These are phyloP conservation scores for Drosophila pectinifera DNA, from an alignment of 1,140 invertebrate genomes.

Conservation along the genomic window DNA sequence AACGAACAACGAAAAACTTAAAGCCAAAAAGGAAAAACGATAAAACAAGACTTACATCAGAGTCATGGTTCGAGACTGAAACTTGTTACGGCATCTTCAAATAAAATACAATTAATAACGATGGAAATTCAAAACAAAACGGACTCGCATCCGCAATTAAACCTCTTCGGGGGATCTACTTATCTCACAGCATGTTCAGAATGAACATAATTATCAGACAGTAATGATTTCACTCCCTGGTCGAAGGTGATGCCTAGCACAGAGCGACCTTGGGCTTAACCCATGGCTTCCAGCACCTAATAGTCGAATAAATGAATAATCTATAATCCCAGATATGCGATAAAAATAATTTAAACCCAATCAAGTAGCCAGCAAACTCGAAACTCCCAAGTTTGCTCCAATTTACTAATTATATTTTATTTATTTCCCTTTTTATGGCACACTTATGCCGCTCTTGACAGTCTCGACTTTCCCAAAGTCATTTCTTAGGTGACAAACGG, in stretches of 20 bases:
- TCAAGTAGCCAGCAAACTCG: too few species aligned
- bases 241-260: background rate
- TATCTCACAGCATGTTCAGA: conserved; percentile 22
- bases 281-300: background rate
- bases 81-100: conserved; percentile 27
- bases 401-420: background rate
- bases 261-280: conserved; percentile 31
- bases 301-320: too few species aligned
- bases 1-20: too few species aligned
- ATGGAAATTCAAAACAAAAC: conserved; percentile 30
- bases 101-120: conserved; percentile 10
- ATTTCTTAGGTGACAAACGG: background rate
- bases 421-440: too few species aligned
- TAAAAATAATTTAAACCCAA: too few species aligned
- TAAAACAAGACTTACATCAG: background rate
- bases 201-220: conserved; percentile 29
- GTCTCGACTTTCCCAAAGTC: conserved; percentile 11
- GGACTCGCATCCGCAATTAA: conserved; percentile 37
- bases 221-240: conserved; percentile 11
- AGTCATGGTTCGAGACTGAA: conserved; percentile 3
- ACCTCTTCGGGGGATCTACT: conserved; percentile 22
- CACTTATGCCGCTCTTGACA: background rate
- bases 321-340: too few species aligned
- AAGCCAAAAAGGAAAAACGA: too few species aligned
- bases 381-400: background rate